Base-by-base conservation (phyloP, 2,113 vertebrate species). In the Plotosus lineatus region DNA sequence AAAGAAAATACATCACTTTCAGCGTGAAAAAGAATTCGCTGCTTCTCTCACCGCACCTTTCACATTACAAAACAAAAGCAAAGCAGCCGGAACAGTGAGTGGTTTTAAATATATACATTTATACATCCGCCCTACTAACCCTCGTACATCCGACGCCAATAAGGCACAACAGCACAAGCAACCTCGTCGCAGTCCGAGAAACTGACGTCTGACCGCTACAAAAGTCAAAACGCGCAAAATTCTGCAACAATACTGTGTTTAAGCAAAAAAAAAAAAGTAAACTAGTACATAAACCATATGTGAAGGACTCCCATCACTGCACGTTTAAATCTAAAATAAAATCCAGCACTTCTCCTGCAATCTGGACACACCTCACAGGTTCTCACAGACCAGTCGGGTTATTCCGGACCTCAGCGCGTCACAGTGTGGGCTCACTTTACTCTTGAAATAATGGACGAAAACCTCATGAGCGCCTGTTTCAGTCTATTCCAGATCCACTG, bases 51-150 rank as follows among this genome's bases (percentile, higher is more conserved):
- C 40, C 19, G 68, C 68, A 72, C 17, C 44, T 21, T 72, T 50
- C 44, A 50, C 15, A 50, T 31, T 72, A 69, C 14, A 69, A 88
- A 88, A 85, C 73, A 82, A 51, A 83, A 5, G 88, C 80, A 80
- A 90, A 83, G 56, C 31, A 78, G 33, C 61, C 40, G 87, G 86
- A 90, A 79, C 78, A 86, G 48, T 76, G 76, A 85, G 82, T 83
- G 83, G 90, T 87, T 87, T 89, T 78, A 89, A 91, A 89, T 92
- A 91, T 92, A 88, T 92, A 92, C 91, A 93, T 93, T 92, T 93
- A 90, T 92, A 92, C 91, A 92, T 88, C 90, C 88, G 88, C 89
- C 58, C 86, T 87, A 86, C 73, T 82, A 87, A 76, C 77, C 82
- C 63, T 74, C 83, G 80, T 82, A 86, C 73, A 78, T 63, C 84